phyloP scores from a whole-genome alignment of 2,113 vertebrate species.

The Crocuta crocuta region DNA sequence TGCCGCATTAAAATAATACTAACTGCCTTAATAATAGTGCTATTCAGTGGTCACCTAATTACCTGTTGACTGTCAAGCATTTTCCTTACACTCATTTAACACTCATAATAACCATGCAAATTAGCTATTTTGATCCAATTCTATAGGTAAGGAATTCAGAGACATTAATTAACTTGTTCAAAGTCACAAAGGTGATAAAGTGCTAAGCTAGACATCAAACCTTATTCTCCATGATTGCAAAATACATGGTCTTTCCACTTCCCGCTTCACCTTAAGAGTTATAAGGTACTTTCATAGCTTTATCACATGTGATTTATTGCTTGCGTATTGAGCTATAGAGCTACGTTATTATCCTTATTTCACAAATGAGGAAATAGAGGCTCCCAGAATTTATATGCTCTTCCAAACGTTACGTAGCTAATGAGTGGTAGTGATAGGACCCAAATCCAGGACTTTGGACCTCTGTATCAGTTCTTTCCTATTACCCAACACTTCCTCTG shows the following conservation, averaged over 20 bases:
- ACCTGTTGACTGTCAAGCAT: neutral
- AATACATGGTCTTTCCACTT: neutral
- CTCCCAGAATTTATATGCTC: neutral
- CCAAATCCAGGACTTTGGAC: neutral
- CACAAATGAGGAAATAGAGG: neutral
- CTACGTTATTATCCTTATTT: neutral
- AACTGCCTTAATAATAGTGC: neutral
- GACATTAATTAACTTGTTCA: neutral
- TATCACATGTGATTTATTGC: neutral
- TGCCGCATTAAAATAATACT: neutral
- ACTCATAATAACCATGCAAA: neutral
- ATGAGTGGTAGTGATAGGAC: neutral
- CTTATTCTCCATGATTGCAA: neutral
- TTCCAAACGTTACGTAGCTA: neutral
- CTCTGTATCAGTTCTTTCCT: neutral
- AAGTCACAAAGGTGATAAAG: neutral
- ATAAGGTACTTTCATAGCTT: neutral
- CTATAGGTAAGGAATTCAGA: neutral
- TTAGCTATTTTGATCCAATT: slow-evolving; percentile 1
- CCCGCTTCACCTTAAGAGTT: neutral
- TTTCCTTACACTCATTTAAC: neutral
- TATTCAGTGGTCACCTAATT: neutral
- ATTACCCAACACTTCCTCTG: neutral
- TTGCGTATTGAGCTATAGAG: neutral
- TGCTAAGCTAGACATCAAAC: neutral